Base-by-base conservation (phyloP, 2,113 vertebrate genomes). In the Pachypanchax playfairii region DNA sequence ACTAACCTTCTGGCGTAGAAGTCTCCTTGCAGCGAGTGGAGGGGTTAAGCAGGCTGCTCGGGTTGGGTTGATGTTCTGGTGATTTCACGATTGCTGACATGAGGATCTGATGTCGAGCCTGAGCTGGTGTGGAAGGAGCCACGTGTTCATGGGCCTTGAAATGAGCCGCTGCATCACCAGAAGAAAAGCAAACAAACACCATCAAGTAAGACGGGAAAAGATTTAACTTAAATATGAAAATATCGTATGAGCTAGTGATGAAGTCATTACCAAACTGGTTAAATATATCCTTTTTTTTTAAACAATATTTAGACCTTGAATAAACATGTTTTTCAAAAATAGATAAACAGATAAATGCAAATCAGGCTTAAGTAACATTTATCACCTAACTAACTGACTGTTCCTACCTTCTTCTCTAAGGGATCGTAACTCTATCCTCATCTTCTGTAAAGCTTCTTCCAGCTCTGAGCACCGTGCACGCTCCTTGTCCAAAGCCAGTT, bases 41-140 rank as follows among this genome's bases (percentile, higher is more conserved):
- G 0, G 96, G 96, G 63, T 96, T 96, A 0, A 99, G 92, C 71
- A 98, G 88, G 58, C 94, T 95, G 91, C 95, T 94, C 35, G 96
- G 93, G 65, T 95, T 98, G 44, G 97, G 95, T 80, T 99, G 97
- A 64, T 97, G 96, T 84, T 98, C 97, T 0, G 97, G 97, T 0
- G 97, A 98, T 76, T 96, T 95, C 47, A 99, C 96, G 13, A 99
- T 94, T 76, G 97, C 96, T 4, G 97, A 97, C 96, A 98, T 98
- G 85, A 98, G 94, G 68, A 98, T 97, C 89, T 99, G 97, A 88
- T 98, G 97, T 72, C 96, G 93, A 63, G 96, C 96, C 8, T 94
- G 94, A 62, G 95, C 96, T 0, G 97, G 96, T 0, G 96, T 97
- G 33, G 96, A 93, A 0, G 96, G 91, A 63, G 94, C 92, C 29